phyloP scores from a whole-genome alignment of 1,140 invertebrate genomes.

The Conus ventricosus region DNA sequence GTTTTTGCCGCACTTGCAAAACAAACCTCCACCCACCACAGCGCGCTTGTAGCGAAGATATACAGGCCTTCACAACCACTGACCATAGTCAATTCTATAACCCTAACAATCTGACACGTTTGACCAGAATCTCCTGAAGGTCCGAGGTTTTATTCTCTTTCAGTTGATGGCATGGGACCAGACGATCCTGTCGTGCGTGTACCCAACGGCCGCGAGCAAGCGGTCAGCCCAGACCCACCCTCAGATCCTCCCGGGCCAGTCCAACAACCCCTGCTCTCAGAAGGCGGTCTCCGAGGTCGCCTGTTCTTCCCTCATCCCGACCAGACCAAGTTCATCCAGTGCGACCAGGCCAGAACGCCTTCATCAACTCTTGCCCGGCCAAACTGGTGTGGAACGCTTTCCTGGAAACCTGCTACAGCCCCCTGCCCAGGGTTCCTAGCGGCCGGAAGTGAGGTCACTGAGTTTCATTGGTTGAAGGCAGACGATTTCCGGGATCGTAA shows the following conservation, averaged over 20 bases:
- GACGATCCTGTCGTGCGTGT: constrained; percentile 28
- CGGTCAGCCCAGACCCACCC: not conserved
- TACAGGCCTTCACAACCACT: too few species aligned
- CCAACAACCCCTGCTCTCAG: constrained; percentile 11
- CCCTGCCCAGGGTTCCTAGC: constrained; percentile 3
- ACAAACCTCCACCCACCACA: too few species aligned
- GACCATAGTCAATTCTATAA: too few species aligned
- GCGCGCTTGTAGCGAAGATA: too few species aligned
- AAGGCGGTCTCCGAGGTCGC: constrained; percentile 43
- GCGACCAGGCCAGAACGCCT: constrained; percentile 47
- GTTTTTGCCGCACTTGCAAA: too few species aligned
- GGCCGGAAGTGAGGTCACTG: constrained; percentile 16
- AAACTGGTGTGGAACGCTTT: constrained; percentile 54
- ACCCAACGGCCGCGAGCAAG: not conserved
- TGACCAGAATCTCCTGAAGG: too few species aligned
- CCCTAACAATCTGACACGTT: too few species aligned
- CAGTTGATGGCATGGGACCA: constrained; percentile 27
- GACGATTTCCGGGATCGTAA: too few species aligned
- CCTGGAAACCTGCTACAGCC: constrained; percentile 47
- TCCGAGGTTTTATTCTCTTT: not conserved
- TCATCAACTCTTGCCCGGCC: constrained; percentile 45
- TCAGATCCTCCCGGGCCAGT: not conserved
- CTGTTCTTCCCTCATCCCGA: constrained; percentile 50
- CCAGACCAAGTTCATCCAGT: constrained; percentile 49
- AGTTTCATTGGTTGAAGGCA: too few species aligned